A percentile compares a stretch with the other conserved stretches of the same genome.
These are phyloP conservation scores for Adrianichthys oophorus DNA, from an alignment of 2,797 vertebrate species.

Conservation along the genomic window DNA sequence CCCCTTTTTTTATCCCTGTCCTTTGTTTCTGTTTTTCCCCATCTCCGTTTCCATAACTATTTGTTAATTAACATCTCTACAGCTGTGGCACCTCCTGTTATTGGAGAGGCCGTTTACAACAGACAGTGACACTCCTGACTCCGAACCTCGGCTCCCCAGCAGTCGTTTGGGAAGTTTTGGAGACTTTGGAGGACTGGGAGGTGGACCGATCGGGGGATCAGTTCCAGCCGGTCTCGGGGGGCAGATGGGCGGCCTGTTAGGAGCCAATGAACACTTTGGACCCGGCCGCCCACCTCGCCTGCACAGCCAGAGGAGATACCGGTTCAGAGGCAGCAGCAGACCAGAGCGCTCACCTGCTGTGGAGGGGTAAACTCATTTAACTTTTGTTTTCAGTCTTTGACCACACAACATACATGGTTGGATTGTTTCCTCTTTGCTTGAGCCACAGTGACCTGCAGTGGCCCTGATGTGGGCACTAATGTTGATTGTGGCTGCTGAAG, in stretches of 20 bases:
- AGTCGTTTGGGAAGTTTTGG: conserved; percentile 61
- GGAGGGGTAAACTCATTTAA: conserved; percentile 81
- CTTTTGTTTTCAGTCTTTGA: conserved; percentile 1
- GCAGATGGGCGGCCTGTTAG: conserved; percentile 69
- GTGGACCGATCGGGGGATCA: conserved; percentile 71
- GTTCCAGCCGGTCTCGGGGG: conserved; percentile 76
- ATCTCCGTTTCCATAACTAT: neutral
- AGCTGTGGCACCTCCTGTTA: conserved; percentile 89
- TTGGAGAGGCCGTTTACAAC: conserved; percentile 84
- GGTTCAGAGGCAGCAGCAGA: conserved; percentile 87
- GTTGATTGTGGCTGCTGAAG: neutral
- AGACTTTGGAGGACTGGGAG: conserved; percentile 72
- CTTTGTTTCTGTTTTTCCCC: conserved; percentile 4
- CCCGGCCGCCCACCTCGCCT: conserved; percentile 85
- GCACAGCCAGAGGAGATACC: conserved; percentile 84
- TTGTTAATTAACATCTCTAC: conserved; percentile 2
- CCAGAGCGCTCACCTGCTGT: conserved; percentile 93
- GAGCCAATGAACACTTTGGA: conserved; percentile 85
- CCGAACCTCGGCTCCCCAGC: conserved; percentile 85
- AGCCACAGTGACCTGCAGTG: neutral
- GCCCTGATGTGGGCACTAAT: neutral
- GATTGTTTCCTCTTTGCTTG: neutral
- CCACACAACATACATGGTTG: conserved; percentile 5
- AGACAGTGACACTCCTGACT: conserved; percentile 84
- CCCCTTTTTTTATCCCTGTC: neutral